Conservation (phyloP, 2,113 vertebrate species). For the Trichomycterus rosablanca region DNA sequence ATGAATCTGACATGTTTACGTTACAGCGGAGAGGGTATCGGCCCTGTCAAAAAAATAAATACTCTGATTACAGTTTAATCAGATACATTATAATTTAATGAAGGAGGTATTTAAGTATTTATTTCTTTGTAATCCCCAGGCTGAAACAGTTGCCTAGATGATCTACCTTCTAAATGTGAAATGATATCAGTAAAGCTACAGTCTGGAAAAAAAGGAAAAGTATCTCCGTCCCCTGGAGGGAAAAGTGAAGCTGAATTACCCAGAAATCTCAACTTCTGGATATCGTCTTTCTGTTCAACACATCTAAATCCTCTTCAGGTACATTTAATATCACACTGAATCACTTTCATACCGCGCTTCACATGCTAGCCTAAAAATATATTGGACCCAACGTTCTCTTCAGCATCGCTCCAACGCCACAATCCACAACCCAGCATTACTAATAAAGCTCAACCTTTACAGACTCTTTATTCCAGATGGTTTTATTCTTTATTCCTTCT, state of each 20-base stretch:
- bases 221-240: not conserved
- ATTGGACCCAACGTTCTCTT: not conserved
- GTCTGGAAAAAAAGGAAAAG: not conserved
- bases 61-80: too few relatives aligned
- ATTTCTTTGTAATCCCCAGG: not conserved
- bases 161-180: not conserved
- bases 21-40: too few relatives aligned
- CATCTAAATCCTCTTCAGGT: not conserved
- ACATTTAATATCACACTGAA: not conserved
- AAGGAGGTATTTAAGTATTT: too few relatives aligned
- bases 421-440: conserved; percentile 7
- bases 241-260: conserved; percentile 5
- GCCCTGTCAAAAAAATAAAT: too few relatives aligned
- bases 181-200: not conserved
- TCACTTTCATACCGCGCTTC: not conserved
- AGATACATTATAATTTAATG: too few relatives aligned
- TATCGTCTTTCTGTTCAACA: not conserved
- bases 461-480: conserved; percentile 1
- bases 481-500: not conserved
- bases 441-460: not conserved
- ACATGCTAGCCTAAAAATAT: not conserved
- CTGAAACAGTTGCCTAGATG: not conserved
- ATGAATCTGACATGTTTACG: too few relatives aligned
- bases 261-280: conserved; percentile 5
- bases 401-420: not conserved